Conservation (phyloP, 2,797 vertebrate genomes). For the Neomorphus geoffroyi region DNA sequence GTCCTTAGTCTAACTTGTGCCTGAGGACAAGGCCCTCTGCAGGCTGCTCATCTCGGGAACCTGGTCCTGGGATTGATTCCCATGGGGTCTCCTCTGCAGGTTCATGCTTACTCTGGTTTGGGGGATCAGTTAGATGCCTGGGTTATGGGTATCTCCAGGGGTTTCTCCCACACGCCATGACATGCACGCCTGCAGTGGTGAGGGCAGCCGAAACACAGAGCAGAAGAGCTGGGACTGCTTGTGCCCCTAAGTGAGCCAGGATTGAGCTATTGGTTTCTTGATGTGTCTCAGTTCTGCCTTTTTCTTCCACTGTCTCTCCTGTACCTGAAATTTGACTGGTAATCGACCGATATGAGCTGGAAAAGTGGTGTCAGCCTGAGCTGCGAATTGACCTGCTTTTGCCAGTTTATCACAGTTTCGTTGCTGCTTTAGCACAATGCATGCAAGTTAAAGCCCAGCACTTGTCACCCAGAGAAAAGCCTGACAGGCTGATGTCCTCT, state of each 20-base stretch:
- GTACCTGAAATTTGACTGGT: slow-evolving; percentile 36
- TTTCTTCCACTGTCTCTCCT: not conserved
- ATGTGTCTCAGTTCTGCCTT: not conserved
- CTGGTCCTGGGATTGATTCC: not conserved
- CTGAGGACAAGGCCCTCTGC: not conserved
- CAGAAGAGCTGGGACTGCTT: not conserved
- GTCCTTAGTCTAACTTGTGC: not conserved
- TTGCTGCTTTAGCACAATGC: slow-evolving; percentile 20
- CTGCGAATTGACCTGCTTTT: slow-evolving; percentile 64
- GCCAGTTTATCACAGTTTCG: slow-evolving; percentile 51
- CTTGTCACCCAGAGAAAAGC: not conserved
- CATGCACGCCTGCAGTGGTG: rapidly evolving
- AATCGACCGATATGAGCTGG: slow-evolving; percentile 30
- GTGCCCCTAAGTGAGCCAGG: rapidly evolving
- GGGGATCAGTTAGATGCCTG: not conserved
- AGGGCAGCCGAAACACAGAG: not conserved
- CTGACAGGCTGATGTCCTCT: not conserved
- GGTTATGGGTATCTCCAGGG: not conserved
- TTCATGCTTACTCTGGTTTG: not conserved
- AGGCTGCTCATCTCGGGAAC: not conserved
- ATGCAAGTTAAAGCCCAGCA: not conserved
- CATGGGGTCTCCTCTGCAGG: not conserved
- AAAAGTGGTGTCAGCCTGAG: slow-evolving; percentile 39
- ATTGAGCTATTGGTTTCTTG: not conserved
- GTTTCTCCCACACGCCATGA: not conserved